Conservation (phyloP, 2,113 vertebrate species). For the Egretta garzetta region DNA sequence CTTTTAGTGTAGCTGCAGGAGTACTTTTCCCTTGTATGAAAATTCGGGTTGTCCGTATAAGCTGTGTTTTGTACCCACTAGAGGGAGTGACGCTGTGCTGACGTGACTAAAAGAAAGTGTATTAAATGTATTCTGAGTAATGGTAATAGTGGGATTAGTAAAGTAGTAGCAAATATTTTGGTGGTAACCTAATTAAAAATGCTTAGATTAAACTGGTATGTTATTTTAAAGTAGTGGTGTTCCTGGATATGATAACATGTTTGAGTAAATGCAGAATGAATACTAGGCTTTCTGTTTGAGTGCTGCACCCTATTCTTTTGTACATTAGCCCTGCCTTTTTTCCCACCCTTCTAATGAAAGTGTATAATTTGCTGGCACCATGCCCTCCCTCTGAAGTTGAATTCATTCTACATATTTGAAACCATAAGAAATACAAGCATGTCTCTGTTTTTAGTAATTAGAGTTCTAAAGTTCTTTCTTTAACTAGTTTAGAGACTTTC, state of each 20-base stretch:
- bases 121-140: background rate
- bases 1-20: background rate
- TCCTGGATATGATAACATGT: background rate
- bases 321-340: background rate
- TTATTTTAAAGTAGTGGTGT: background rate
- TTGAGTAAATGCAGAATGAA: background rate
- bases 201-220: background rate
- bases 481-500: background rate
- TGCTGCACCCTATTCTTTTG: background rate
- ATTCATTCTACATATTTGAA: background rate
- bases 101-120: background rate
- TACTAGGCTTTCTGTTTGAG: background rate
- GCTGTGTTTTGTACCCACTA: constrained; percentile 12
- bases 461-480: background rate
- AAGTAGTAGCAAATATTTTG: background rate
- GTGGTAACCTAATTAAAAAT: background rate
- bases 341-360: background rate
- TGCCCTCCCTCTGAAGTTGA: background rate
- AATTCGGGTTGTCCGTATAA: background rate
- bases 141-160: background rate
- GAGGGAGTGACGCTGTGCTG: constrained; percentile 1
- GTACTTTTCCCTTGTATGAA: background rate
- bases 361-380: background rate
- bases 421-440: background rate
- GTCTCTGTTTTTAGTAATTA: background rate